Percentiles rank a stretch among this genome's conserved stretches.
Evolutionary conservation across 2,113 vertebrate genomes (phyloP).

Genomic region (Pteruthius melanotis): DNA sequence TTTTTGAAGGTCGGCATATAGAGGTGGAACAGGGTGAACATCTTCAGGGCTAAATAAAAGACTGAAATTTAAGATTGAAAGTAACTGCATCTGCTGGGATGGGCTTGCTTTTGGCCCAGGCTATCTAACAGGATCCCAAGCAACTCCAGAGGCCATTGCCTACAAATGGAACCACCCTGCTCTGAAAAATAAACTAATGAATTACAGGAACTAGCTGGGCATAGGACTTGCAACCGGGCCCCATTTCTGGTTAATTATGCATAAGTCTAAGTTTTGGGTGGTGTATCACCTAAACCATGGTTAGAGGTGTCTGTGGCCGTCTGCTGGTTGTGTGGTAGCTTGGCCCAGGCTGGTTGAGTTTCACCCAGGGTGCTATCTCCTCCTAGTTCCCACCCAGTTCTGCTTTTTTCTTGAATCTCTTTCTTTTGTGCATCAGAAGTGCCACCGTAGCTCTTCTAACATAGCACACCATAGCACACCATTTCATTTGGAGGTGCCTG

Average conservation of each 20-base stretch:
- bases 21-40: neutral
- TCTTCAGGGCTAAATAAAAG: neutral
- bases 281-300: neutral
- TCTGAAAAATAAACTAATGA: neutral
- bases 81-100: neutral
- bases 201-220: neutral
- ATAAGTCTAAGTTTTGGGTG: neutral
- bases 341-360: neutral
- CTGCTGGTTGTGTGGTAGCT: neutral
- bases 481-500: neutral
- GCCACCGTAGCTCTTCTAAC: neutral
- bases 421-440: neutral
- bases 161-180: neutral
- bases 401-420: neutral
- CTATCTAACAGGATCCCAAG: neutral
- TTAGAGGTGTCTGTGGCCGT: neutral
- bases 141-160: neutral
- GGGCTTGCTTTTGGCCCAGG: neutral
- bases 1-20: neutral
- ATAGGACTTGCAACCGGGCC: neutral
- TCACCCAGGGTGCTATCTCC: neutral
- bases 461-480: no score
- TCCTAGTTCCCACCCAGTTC: neutral
- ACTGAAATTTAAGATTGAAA: neutral
- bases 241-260: neutral